Conservation (phyloP, 1,140 invertebrate genomes). For the Propsilocerus akamusi region DNA sequence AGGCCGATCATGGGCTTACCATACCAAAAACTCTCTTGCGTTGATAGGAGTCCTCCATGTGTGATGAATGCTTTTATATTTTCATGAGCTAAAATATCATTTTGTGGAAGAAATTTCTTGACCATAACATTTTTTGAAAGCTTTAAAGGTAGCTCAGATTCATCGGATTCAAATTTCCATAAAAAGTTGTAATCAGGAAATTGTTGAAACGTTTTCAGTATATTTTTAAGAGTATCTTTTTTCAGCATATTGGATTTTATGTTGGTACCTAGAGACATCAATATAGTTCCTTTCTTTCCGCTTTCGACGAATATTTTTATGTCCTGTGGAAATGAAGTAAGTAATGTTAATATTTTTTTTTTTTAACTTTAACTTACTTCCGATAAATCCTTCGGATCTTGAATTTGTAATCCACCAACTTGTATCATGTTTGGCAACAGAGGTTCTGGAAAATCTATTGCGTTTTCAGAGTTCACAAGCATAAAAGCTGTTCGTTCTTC, state of each 20-base stretch:
- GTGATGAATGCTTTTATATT: slow-evolving; percentile 11
- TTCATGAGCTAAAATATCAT: slow-evolving; percentile 20
- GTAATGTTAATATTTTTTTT: too few species aligned
- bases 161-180: slow-evolving; percentile 27
- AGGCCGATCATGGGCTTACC: slow-evolving; percentile 28
- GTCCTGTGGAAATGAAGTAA: slow-evolving; percentile 17
- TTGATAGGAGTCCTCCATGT: slow-evolving; percentile 27
- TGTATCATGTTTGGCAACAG: slow-evolving; percentile 30
- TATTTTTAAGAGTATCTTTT: slow-evolving; percentile 13
- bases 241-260: slow-evolving; percentile 18
- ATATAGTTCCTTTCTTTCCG: slow-evolving; percentile 23
- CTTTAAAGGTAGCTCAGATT: slow-evolving; percentile 13
- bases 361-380: slow-evolving; percentile 4
- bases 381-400: slow-evolving; percentile 11
- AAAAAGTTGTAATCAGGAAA: slow-evolving; percentile 22
- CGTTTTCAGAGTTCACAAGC: slow-evolving; percentile 25
- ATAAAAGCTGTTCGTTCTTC: slow-evolving; percentile 14
- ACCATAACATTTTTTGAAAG: slow-evolving; percentile 28
- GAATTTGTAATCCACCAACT: slow-evolving; percentile 31
- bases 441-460: slow-evolving; percentile 23
- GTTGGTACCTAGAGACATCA: slow-evolving; percentile 27
- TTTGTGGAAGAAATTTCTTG: slow-evolving; percentile 22
- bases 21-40: slow-evolving; percentile 26
- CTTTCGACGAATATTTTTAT: slow-evolving; percentile 24
- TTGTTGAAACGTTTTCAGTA: slow-evolving; percentile 22